Base-by-base conservation (phyloP, 2,888 invertebrate species). In the Tachystola acroxantha region DNA sequence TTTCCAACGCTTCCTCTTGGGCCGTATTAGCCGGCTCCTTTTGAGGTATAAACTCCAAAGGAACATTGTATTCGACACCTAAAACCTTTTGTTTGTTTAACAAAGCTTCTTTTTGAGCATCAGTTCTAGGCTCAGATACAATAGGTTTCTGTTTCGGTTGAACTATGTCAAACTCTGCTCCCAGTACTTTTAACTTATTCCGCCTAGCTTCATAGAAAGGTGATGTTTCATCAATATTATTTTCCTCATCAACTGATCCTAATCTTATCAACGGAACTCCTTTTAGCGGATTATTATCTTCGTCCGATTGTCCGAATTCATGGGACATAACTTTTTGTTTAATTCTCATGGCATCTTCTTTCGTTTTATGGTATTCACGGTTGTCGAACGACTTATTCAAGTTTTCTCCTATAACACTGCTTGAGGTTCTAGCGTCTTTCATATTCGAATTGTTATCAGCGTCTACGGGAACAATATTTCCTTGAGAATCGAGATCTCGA, bases 71-170 rank as follows among this genome's bases (percentile, higher is more conserved):
- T 59, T 92, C 92, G 0, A 90, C 88, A 2, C 88, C 85, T 37
- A 92, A 61, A 1, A 92, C 82, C 64, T 88, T 91, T 11, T 89
- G 56, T 62, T 89, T 91, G 52, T 92, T 92, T 33, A 78, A 65
- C 43, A 91, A 71, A 0, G 91, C 91, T 37, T 90, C 89, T 9
- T 86, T 90, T 39, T 91, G 84, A 1, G 88, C 88, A 2, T 85
- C 80, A 0, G 80, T 84, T 42, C 48, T 60, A 0, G 82, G 74
- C 46, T 69, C 68, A 0, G 25, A 7, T 1, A 25, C 19, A 1
- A 37, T 10, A 1, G 29, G 25, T 33, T 48, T 50, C 1, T 6
- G 9, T 7, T 13, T 7, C 1, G 29, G 5, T 14, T 28, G 19
- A 9, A 50, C 36, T 0, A 60, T 39, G 33, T 57, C 57, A 37